Conservation (phyloP, 2,888 invertebrate genomes). For the Malthinus flaveolus region DNA sequence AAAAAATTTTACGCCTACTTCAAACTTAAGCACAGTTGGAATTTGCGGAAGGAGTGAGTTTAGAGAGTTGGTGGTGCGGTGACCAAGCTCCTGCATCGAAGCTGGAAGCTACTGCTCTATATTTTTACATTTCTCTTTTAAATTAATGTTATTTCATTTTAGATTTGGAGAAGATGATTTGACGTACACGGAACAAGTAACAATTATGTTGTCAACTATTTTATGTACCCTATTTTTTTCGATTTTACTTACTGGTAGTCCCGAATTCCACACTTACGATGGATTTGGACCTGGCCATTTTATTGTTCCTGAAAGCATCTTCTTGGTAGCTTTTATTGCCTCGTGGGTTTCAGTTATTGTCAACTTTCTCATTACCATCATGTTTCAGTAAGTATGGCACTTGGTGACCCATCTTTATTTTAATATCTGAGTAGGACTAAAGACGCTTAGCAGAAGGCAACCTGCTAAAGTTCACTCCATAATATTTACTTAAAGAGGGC, state of each 20-base stretch:
- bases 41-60: not conserved
- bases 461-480: too few relatives aligned
- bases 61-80: too few relatives aligned
- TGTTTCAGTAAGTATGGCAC: not conserved
- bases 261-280: constrained; percentile 25
- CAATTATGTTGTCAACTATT: constrained; percentile 32
- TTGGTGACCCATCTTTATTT: too few relatives aligned
- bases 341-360: constrained; percentile 23
- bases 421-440: too few relatives aligned
- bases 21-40: not conserved
- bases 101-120: too few relatives aligned
- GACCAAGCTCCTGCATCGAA: too few relatives aligned
- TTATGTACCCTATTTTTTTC: constrained; percentile 22
- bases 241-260: constrained; percentile 22
- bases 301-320: constrained; percentile 1
- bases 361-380: not conserved
- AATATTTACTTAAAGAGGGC: too few relatives aligned
- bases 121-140: too few relatives aligned
- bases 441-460: too few relatives aligned
- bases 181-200: constrained; percentile 26
- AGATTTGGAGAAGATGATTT: constrained; percentile 26
- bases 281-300: constrained; percentile 25
- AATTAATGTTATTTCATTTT: not conserved
- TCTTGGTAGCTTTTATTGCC: constrained; percentile 13
- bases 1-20: not conserved